A percentile compares a stretch with the other conserved stretches of the same genome.
Evolutionary conservation across 2,113 vertebrate genomes (phyloP).

Genomic region (Leucopternis melanops): DNA sequence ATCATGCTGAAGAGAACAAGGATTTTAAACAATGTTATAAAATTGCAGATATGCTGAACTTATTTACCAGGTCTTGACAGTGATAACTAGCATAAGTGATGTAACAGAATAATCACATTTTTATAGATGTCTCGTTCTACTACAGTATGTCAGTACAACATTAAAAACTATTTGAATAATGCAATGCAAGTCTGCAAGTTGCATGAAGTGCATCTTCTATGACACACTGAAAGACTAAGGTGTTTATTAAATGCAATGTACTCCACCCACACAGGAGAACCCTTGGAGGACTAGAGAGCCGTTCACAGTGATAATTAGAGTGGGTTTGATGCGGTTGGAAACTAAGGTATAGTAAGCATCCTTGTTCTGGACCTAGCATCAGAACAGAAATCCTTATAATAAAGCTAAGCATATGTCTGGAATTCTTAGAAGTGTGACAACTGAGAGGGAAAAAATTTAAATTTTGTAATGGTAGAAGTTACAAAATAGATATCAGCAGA

Average conservation of each 20-base stretch:
- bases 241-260: background rate
- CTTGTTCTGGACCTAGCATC: background rate
- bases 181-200: background rate
- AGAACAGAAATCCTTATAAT: slow-evolving; percentile 3
- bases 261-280: background rate
- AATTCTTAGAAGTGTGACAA: slow-evolving; percentile 30
- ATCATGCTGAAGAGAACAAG: background rate
- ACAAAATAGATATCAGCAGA: background rate
- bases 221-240: background rate
- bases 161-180: background rate
- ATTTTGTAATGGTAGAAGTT: slow-evolving; percentile 1
- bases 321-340: background rate
- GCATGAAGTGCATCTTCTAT: background rate
- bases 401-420: background rate
- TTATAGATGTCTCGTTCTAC: background rate
- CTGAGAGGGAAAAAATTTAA: background rate
- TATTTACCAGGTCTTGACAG: background rate
- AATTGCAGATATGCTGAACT: background rate
- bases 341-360: background rate
- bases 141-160: background rate
- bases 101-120: background rate
- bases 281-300: background rate
- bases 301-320: background rate
- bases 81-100: background rate
- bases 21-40: background rate